phyloP scores from a whole-genome alignment of 2,888 invertebrate species.

The Xanthia icteritia region DNA sequence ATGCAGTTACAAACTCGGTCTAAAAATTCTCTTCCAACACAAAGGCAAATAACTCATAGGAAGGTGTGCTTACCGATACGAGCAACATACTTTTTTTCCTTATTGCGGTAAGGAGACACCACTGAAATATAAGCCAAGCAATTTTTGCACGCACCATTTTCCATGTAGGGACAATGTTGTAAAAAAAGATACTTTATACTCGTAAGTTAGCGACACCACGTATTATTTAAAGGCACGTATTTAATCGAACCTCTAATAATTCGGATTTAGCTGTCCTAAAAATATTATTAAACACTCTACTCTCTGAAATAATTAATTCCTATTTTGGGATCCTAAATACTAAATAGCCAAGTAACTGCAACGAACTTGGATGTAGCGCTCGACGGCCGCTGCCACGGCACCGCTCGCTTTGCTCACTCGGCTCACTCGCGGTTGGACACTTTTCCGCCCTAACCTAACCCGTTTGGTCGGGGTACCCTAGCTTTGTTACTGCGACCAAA shows the following conservation, averaged over 20 bases:
- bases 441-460: background rate
- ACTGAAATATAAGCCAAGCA: slow-evolving; percentile 44
- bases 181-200: slow-evolving; percentile 28
- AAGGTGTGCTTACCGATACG: slow-evolving; percentile 42
- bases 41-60: slow-evolving; percentile 46
- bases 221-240: slow-evolving; percentile 3
- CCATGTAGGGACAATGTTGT: slow-evolving; percentile 15
- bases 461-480: background rate
- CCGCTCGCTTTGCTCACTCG: background rate
- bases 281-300: background rate
- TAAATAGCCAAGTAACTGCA: background rate
- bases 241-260: background rate
- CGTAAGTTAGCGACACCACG: background rate
- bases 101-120: slow-evolving; percentile 44
- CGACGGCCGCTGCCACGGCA: background rate
- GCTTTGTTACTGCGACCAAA: background rate
- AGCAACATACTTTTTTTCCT: slow-evolving; percentile 48
- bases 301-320: too few species aligned
- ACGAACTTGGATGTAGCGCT: background rate
- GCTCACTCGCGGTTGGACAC: background rate
- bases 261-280: background rate
- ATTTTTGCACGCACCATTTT: slow-evolving; percentile 51
- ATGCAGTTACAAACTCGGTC: slow-evolving; percentile 4
- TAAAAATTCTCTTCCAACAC: slow-evolving; percentile 17
- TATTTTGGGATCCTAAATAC: background rate